phyloP scores from a whole-genome alignment of 23 tunicate genomes.

The Styela plicata region DNA sequence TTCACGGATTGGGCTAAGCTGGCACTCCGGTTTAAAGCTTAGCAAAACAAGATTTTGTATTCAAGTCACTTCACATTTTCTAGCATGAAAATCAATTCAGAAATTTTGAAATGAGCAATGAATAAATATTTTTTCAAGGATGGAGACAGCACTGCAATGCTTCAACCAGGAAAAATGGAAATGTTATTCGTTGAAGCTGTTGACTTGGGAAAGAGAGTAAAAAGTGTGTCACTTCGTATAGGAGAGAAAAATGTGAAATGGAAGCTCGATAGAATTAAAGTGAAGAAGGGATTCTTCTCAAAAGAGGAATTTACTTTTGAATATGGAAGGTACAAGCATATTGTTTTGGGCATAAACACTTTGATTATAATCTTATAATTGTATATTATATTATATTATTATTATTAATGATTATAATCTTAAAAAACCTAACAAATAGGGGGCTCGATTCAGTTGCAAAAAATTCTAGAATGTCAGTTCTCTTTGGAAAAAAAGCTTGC shows the following conservation, averaged over 20 bases:
- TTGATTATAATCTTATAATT: not conserved
- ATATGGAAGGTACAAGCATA: slow-evolving; percentile 62
- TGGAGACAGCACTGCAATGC: slow-evolving; percentile 27
- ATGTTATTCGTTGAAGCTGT: slow-evolving; percentile 74
- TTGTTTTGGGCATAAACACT: too few species aligned
- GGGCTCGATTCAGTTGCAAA: not conserved
- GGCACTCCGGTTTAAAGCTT: too few species aligned
- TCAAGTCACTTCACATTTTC: too few species aligned
- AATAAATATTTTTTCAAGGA: too few species aligned
- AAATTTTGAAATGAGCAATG: too few species aligned
- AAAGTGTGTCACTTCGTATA: slow-evolving; percentile 49
- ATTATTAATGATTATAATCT: too few species aligned
- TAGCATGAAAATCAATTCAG: too few species aligned
- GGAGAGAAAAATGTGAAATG: slow-evolving; percentile 36
- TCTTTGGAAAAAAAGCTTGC: too few species aligned
- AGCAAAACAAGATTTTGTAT: too few species aligned
- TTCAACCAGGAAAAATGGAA: slow-evolving; percentile 80
- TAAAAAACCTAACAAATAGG: too few species aligned
- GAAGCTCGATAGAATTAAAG: slow-evolving; percentile 70
- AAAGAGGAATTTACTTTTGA: slow-evolving; percentile 70
- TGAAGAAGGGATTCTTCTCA: slow-evolving; percentile 70
- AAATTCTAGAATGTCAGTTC: not conserved
- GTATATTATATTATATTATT: not conserved
- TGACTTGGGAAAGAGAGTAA: slow-evolving; percentile 50
- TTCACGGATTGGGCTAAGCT: too few species aligned